Percentiles rank a stretch among this genome's conserved stretches.
These are phyloP conservation scores for Beaufortia kweichowensis DNA, from an alignment of 2,113 vertebrate genomes.

Conservation along the genomic window DNA sequence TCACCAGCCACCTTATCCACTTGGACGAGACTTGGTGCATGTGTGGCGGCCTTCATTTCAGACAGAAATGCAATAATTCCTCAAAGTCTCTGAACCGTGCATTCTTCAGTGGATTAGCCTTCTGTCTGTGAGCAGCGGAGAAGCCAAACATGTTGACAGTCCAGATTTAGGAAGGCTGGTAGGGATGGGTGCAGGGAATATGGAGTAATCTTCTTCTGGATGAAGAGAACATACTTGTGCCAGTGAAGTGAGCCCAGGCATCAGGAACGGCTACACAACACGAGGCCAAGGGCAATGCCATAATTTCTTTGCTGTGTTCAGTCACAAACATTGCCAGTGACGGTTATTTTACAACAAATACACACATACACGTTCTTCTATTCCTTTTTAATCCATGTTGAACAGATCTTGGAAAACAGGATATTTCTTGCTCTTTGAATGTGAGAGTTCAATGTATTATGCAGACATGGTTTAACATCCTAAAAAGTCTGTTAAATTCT, in stretches of 20 bases:
- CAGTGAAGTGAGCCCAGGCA: constrained; percentile 58
- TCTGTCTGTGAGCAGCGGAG: constrained; percentile 66
- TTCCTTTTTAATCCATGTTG: constrained; percentile 5
- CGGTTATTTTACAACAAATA: constrained; percentile 27
- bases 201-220: constrained; percentile 49
- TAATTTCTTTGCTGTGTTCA: constrained; percentile 21
- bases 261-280: constrained; percentile 40
- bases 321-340: constrained; percentile 14
- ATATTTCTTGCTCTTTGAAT: background rate
- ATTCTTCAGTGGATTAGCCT: constrained; percentile 74
- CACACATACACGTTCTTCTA: constrained; percentile 17
- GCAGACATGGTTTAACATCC: too few relatives aligned
- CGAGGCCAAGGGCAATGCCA: constrained; percentile 33
- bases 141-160: constrained; percentile 78
- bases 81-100: constrained; percentile 64
- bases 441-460: too few relatives aligned
- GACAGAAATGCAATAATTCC: constrained; percentile 66
- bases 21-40: constrained; percentile 6
- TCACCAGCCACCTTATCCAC: constrained; percentile 2
- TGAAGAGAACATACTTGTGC: constrained; percentile 32
- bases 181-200: constrained; percentile 42
- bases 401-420: background rate
- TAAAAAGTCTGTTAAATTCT: too few relatives aligned
- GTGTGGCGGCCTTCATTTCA: constrained; percentile 38
- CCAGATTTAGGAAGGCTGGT: constrained; percentile 68